Evolutionary conservation across 2,888 invertebrate genomes (phyloP), one percentile per base, ranked within the genome.

Genomic region (Spicauda simplicius): DNA sequence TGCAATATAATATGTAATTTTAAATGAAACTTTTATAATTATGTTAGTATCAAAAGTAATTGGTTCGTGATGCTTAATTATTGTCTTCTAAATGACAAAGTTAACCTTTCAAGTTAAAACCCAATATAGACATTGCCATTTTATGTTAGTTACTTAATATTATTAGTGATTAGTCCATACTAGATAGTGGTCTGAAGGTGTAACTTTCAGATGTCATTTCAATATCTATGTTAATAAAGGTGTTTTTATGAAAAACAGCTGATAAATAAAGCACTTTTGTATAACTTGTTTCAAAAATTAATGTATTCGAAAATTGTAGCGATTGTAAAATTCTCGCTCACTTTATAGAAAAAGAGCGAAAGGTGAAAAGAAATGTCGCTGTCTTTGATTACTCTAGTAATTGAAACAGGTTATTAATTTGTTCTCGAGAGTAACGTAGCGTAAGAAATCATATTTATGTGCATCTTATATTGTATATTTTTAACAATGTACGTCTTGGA

Each of bases 81-180:
- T 48, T 48, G n/a, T n/a, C n/a, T n/a, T 16, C 1, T 48, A 5
- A n/a, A 20, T 58, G 54, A 41, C 48, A 30, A 10, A 30, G 30
- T 54, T 33, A 8, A 8, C 33, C 33, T 6, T 33, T 33, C 33
- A 33, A 33, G 4, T 33, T 33, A 8, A 25, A 25, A 25, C n/a
- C n/a, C 25, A 25, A 10, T 79, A 14, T 60, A 61, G 85, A 81
- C 83, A 88, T 89, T 88, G 89, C 87, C 89, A 88, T 88, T 86
- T 87, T 75, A 76, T 76, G 79, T 83, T 79, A 84, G 82, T 79
- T 86, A 83, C 80, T 82, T 85, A 82, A 65, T 41, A 50, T 68
- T 64, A 57, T 48, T 48, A 48, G 11, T 48, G 16, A 48, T 64
- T 82, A 78, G 76, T 71, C 52, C 72, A 71, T 73, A 33, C 8